phyloP scores from a whole-genome alignment of 35 echinoderm and acorn worm species.

The Amphiura filiformis region DNA sequence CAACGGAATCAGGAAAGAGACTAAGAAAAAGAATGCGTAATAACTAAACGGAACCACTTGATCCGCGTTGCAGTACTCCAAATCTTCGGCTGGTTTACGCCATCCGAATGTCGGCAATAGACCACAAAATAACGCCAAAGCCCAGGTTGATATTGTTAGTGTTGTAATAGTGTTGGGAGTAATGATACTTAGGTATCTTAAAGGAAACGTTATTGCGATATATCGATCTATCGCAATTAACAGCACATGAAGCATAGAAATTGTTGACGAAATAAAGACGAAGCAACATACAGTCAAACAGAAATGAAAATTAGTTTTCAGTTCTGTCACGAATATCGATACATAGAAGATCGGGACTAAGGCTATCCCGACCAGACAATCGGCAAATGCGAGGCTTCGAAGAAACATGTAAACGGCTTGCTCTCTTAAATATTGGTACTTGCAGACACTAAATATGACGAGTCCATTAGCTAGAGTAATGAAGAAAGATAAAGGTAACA shows the following conservation, averaged over 20 bases:
- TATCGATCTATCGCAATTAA: no score
- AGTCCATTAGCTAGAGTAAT: not conserved
- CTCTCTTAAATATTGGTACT: not conserved
- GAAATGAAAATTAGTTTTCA: no score
- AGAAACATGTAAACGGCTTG: not conserved
- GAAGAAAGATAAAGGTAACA: constrained; percentile 12
- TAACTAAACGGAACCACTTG: constrained; percentile 19
- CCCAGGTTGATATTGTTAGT: not conserved
- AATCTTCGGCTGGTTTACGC: not conserved
- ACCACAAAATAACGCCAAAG: not conserved
- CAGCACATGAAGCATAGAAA: constrained; percentile 22
- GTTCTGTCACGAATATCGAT: not conserved
- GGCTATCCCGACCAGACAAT: constrained; percentile 5
- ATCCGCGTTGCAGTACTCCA: constrained; percentile 16
- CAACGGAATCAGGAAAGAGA: not conserved
- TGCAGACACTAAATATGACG: not conserved
- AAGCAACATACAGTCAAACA: no score
- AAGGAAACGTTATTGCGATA: constrained; percentile 8
- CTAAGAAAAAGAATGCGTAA: not conserved
- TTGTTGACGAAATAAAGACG: not conserved
- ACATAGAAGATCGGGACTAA: constrained; percentile 20
- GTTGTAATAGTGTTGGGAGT: not conserved
- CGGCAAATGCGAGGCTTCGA: not conserved
- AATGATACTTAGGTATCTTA: not conserved
- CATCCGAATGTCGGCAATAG: constrained; percentile 9